These are phyloP conservation scores for Clarias pachynema DNA, from an alignment of 2,797 vertebrate species.

Conservation along the genomic window DNA sequence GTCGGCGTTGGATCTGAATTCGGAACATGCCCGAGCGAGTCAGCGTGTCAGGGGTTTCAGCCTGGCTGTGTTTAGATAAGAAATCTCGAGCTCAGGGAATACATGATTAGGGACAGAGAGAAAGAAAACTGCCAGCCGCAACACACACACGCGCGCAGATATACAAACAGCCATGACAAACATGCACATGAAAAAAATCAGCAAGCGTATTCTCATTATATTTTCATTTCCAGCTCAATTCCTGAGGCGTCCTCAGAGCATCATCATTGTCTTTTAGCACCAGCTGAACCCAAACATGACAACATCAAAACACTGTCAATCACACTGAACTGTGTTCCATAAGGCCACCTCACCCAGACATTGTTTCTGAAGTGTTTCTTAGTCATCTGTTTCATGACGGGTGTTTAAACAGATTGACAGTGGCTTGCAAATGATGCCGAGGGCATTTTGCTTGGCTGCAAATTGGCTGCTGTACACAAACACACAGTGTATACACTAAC, in stretches of 20 bases:
- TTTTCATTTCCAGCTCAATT: conserved; percentile 24
- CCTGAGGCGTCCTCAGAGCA: conserved; percentile 8
- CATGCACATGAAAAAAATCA: conserved; percentile 20
- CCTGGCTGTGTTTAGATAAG: conserved; percentile 54
- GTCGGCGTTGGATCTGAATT: conserved; percentile 57
- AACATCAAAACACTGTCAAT: conserved; percentile 39
- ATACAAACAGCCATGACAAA: conserved; percentile 6
- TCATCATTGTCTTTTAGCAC: conserved; percentile 34
- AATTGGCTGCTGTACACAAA: too few relatives aligned
- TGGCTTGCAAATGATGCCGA: neutral
- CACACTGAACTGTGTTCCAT: conserved; percentile 34
- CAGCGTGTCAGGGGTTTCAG: conserved; percentile 52
- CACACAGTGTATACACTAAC: too few relatives aligned
- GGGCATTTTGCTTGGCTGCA: neutral
- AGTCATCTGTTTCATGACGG: neutral
- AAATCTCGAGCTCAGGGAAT: conserved; percentile 55
- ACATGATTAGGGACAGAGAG: conserved; percentile 55
- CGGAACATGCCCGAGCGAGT: conserved; percentile 51
- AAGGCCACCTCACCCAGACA: neutral
- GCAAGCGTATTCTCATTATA: conserved; percentile 25
- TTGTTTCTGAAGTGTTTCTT: conserved; percentile 11
- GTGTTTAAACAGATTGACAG: neutral
- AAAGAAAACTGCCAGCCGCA: conserved; percentile 22
- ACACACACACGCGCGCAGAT: conserved; percentile 21
- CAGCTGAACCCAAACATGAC: conserved; percentile 17